Evolutionary conservation across 2,888 invertebrate genomes (phyloP), one percentile per base, ranked within the genome.

Genomic region (Pandemis corylana): DNA sequence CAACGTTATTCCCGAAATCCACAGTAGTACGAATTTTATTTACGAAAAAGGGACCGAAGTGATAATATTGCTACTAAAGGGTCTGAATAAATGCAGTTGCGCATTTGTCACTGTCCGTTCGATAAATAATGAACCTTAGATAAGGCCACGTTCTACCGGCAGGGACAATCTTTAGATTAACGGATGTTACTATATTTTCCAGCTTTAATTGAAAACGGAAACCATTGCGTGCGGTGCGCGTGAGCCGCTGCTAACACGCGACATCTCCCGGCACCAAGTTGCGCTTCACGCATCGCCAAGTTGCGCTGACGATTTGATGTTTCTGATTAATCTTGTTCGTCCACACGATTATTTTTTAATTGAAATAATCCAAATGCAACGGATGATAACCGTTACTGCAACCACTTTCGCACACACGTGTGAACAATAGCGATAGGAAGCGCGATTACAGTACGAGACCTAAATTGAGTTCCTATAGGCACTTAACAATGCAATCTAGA

Each of bases 261-360:
- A 88, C 87, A 92, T 90, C 89, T 90, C 84, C 84, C 85, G 83
- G 85, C 88, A 84, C 86, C 85, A 86, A 88, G 84, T 85, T 85
- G 90, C n/a, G n/a, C n/a, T n/a, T 89, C 88, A 92, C 87, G 92
- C 87, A 82, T 80, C 79, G 86, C 82, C 77, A 51, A 78, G 77
- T 79, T 77, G 72, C 77, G 79, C 78, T 79, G 81, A 81, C 78
- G 85, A 84, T 84, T 84, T 84, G 84, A 68, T 70, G 77, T 72
- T 77, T 73, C 67, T 68, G 76, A 87, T 86, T 85, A 87, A 85
- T 82, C 85, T 78, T 80, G 83, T 79, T 82, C 85, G 81, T 76
- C 81, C 81, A 79, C 80, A 82, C 84, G 83, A 85, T 12, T 85
- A 84, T 82, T 78, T 78, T 81, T 82, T 80, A 84, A 75, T 62